These are phyloP conservation scores for Ameiurus melas DNA, from an alignment of 2,113 vertebrate genomes.

Conservation along the genomic window DNA sequence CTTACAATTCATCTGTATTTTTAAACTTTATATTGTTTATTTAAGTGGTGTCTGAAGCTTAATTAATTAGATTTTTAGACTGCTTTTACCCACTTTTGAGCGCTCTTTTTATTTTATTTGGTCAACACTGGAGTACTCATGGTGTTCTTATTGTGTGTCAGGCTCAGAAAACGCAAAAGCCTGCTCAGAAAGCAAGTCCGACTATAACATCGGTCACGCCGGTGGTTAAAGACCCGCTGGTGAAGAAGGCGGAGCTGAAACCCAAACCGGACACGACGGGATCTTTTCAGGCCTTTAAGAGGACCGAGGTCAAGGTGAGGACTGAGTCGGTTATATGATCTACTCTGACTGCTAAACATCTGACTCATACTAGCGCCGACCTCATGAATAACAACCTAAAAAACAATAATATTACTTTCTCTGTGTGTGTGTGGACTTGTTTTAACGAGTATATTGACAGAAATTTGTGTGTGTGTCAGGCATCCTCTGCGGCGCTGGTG, in stretches of 20 bases:
- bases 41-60: neutral
- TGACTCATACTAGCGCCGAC: neutral
- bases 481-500: conserved; percentile 78
- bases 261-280: conserved; percentile 83
- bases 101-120: no score
- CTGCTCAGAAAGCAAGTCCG: conserved; percentile 90
- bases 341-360: no score
- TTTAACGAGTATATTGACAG: neutral
- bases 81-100: neutral
- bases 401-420: conserved; percentile 2
- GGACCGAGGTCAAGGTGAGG: conserved; percentile 93
- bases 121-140: neutral
- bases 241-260: conserved; percentile 92
- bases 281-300: conserved; percentile 95
- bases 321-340: no score
- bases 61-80: neutral
- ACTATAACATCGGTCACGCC: conserved; percentile 81
- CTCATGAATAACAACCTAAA: neutral
- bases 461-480: conserved; percentile 65
- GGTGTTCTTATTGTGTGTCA: conserved; percentile 55
- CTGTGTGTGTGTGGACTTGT: no score
- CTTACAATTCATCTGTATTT: neutral
- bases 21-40: neutral
- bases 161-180: conserved; percentile 95
- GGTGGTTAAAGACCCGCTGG: conserved; percentile 87